Base-by-base conservation (phyloP, 2,797 vertebrate genomes). In the Crocidura indochinensis region DNA sequence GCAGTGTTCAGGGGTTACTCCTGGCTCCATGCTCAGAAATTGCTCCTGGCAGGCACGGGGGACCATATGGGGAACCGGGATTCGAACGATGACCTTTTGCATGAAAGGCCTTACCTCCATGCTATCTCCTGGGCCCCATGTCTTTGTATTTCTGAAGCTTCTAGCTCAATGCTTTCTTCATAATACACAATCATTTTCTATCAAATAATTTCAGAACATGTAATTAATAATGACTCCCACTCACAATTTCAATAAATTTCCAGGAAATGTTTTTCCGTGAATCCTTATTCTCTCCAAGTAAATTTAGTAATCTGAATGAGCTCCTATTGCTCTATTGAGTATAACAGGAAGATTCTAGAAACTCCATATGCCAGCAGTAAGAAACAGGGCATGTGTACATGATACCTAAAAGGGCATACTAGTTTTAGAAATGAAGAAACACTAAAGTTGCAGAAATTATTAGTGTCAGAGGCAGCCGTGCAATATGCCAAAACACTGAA, bases 101-200 rank as follows among this genome's bases (percentile, higher is more conserved):
- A n/a, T n/a, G n/a, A n/a, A n/a, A n/a, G n/a, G n/a, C n/a, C n/a
- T n/a, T n/a, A n/a, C n/a, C n/a, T n/a, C n/a, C n/a, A n/a, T n/a
- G n/a, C n/a, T n/a, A n/a, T n/a, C n/a, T n/a, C n/a, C n/a, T n/a
- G n/a, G n/a, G n/a, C n/a, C n/a, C n/a, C 47, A 44, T 15, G 53
- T 87, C 8, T 71, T 91, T 89, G 29, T 77, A 46, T 72, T 78
- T 44, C 44, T 79, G 15, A 6, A 64, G 17, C 53, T 72, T 82
- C 85, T 56, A 76, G 22, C 10, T 84, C 44, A 79, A 38, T 49
- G 51, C 14, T 84, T 94, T 87, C 56, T 73, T 88, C 56, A 60
- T 84, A 93, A 92, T 81, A 72, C n/a, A 87, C 49, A 76, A 87
- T 84, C 69, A 88, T 75, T 87, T 93, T 76, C 44, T 91, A 75